A percentile compares a stretch with the other conserved stretches of the same genome.
These are phyloP conservation scores for Hiodon alosoides DNA, from an alignment of 2,113 vertebrate genomes.

Conservation along the genomic window DNA sequence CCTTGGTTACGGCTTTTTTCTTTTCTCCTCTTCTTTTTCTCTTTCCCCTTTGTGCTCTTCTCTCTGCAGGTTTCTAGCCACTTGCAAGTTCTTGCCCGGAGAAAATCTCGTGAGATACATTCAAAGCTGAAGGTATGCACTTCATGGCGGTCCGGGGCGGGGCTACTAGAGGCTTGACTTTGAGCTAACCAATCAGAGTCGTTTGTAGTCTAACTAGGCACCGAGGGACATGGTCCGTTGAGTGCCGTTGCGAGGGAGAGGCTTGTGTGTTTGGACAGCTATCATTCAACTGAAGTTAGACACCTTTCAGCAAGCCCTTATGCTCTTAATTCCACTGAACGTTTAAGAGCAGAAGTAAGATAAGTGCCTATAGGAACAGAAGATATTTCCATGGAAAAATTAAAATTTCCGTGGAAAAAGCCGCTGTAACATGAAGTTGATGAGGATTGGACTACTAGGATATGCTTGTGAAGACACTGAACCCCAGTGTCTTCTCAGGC, in stretches of 20 bases:
- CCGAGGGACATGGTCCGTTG: neutral
- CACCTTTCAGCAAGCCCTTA: no score
- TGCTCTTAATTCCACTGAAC: no score
- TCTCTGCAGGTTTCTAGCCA: slow-evolving; percentile 92
- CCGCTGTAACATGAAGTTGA: no score
- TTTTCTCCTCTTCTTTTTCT: slow-evolving; percentile 49
- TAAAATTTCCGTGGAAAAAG: no score
- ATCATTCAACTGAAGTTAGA: no score
- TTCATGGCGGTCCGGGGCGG: slow-evolving; percentile 26
- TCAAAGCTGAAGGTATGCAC: slow-evolving; percentile 91
- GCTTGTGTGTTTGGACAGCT: neutral
- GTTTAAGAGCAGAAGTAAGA: no score
- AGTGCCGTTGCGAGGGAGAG: neutral
- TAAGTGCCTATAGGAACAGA: no score
- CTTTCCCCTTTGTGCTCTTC: slow-evolving; percentile 38
- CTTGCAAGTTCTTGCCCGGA: slow-evolving; percentile 96
- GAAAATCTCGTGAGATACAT: slow-evolving; percentile 97
- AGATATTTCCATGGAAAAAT: no score
- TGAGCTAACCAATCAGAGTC: slow-evolving; percentile 31
- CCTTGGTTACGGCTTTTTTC: slow-evolving; percentile 64
- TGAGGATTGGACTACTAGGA: no score
- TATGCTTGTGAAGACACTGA: no score
- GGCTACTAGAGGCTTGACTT: slow-evolving; percentile 27
- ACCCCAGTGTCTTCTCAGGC: no score
- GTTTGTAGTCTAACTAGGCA: neutral